Evolutionary conservation across 2,888 invertebrate species (phyloP).

Genomic region (Osmoderma eremita): DNA sequence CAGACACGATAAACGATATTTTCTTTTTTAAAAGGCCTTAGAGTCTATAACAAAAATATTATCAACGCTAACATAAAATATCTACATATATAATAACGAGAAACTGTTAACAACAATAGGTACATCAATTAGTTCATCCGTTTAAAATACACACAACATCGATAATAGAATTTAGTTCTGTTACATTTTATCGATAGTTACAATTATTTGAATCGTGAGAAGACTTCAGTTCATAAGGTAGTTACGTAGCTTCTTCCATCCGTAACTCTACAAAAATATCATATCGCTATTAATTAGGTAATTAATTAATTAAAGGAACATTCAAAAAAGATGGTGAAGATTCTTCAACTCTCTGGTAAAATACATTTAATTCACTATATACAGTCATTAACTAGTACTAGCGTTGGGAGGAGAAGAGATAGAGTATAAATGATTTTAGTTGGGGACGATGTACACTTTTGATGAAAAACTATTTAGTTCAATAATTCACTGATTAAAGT

Average conservation of each 20-base stretch:
- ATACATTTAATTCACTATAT: conserved; percentile 23
- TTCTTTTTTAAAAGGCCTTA: conserved; percentile 33
- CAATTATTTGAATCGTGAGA: conserved; percentile 20
- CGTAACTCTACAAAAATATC: conserved; percentile 44
- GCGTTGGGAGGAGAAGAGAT: background rate
- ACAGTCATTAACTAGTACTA: conserved; percentile 4
- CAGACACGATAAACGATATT: background rate
- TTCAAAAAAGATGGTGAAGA: conserved; percentile 17
- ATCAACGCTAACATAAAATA: conserved; percentile 19
- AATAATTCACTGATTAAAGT: background rate
- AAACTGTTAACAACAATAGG: too few species aligned
- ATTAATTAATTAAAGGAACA: too few species aligned
- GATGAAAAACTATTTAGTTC: background rate
- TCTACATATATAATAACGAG: background rate
- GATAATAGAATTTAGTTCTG: conserved; percentile 1
- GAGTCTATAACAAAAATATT: conserved; percentile 18
- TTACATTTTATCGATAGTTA: conserved; percentile 15
- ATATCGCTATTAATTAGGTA: conserved; percentile 20
- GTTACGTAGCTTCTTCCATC: conserved; percentile 49
- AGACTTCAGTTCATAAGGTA: conserved; percentile 46
- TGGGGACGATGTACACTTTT: background rate
- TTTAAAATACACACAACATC: conserved; percentile 21
- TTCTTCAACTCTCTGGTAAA: conserved; percentile 23
- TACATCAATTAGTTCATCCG: background rate
- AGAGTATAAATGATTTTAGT: background rate